Evolutionary conservation across 1,140 invertebrate genomes (phyloP).

Genomic region (Hirudo medicinalis): DNA sequence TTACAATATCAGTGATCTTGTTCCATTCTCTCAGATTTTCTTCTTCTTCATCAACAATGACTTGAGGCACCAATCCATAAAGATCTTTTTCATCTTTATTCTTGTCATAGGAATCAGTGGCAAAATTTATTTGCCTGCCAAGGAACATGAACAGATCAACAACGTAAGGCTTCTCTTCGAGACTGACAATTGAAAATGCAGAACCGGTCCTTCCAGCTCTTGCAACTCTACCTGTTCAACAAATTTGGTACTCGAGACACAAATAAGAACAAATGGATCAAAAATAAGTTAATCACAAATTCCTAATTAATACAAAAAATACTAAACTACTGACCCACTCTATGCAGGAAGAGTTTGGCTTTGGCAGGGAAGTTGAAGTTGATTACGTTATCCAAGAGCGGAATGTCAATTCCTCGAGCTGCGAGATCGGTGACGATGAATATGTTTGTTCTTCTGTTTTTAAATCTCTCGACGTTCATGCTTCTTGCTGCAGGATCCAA

Average conservation of each 20-base stretch:
- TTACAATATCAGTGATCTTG: constrained; percentile 42
- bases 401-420: constrained; percentile 91
- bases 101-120: constrained; percentile 26
- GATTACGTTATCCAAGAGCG: constrained; percentile 85
- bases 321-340: constrained; percentile 65
- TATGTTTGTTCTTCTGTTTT: constrained; percentile 47
- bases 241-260: neutral
- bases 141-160: constrained; percentile 88
- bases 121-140: constrained; percentile 55
- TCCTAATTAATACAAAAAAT: too few relatives aligned
- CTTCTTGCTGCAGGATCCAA: constrained; percentile 87
- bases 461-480: constrained; percentile 85
- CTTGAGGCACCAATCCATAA: constrained; percentile 61
- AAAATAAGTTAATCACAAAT: too few relatives aligned
- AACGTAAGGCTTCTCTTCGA: constrained; percentile 80
- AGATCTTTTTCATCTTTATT: neutral
- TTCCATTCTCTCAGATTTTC: constrained; percentile 64
- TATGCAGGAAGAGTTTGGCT: constrained; percentile 90
- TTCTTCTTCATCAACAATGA: constrained; percentile 66
- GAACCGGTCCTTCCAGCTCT: constrained; percentile 77
- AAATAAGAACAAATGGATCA: neutral
- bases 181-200: constrained; percentile 72
- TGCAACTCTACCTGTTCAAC: constrained; percentile 68
- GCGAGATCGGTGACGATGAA: constrained; percentile 92
- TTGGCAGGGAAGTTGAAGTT: constrained; percentile 95